Evolutionary conservation across 2,888 invertebrate species (phyloP).

Genomic region (Alviniconcha strummeri): DNA sequence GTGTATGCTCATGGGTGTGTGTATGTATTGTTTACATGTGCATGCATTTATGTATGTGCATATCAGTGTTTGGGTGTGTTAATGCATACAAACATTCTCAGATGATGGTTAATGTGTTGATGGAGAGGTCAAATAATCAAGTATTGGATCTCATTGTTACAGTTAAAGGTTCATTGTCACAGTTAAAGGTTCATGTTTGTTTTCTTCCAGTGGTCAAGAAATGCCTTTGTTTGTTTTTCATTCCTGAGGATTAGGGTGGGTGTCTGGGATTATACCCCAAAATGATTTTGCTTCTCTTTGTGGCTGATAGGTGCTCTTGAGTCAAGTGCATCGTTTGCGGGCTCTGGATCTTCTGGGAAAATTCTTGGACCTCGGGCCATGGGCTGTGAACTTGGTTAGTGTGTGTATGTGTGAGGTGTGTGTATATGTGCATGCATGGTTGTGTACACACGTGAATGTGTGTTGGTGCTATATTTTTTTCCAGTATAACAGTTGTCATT

Average conservation of each 20-base stretch:
- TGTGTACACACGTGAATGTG: background rate
- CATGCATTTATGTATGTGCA: background rate
- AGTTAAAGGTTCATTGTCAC: background rate
- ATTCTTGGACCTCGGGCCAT: slow-evolving; percentile 91
- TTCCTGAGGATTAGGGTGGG: no score
- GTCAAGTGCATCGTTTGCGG: slow-evolving; percentile 90
- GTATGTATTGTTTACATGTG: background rate
- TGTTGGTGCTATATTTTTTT: background rate
- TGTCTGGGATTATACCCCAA: no score
- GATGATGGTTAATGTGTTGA: background rate
- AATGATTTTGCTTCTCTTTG: background rate
- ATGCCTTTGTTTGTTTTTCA: no score
- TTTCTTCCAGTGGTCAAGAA: no score
- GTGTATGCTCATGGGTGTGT: background rate
- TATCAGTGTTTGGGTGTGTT: background rate
- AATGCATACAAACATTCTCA: background rate
- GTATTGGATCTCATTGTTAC: background rate
- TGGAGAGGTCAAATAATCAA: background rate
- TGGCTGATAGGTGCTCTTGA: slow-evolving; percentile 76
- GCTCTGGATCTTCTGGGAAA: slow-evolving; percentile 94
- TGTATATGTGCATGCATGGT: background rate
- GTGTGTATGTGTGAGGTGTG: background rate
- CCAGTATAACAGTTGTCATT: no score
- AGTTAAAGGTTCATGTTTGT: background rate
- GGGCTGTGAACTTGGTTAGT: slow-evolving; percentile 87